Evolutionary conservation across 1,140 invertebrate genomes (phyloP).

Genomic region (Psilanteris sp.): DNA sequence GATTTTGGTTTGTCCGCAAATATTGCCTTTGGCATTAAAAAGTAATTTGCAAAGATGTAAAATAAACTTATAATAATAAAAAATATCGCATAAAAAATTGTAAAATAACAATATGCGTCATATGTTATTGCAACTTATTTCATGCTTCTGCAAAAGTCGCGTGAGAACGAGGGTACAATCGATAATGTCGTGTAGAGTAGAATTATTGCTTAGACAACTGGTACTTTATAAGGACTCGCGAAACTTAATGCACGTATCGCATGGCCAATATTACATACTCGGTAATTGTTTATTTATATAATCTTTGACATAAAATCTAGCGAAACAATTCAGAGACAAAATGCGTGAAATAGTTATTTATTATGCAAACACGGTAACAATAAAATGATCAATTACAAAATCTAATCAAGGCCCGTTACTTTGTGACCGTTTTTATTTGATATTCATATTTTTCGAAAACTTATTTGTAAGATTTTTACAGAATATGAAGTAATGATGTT

Average conservation of each 20-base stretch:
- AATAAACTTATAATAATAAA: slow-evolving; percentile 33
- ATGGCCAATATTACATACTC: slow-evolving; percentile 52
- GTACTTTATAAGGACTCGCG: slow-evolving; percentile 45
- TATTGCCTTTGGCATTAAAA: no score
- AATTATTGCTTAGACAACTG: slow-evolving; percentile 59
- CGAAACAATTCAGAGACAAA: no score
- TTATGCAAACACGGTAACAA: no score
- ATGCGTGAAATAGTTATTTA: no score
- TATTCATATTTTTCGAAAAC: background rate
- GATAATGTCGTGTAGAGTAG: slow-evolving; percentile 61
- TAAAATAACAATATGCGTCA: slow-evolving; percentile 32
- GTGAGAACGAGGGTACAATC: slow-evolving; percentile 58
- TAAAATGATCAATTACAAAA: no score
- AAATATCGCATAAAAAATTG: slow-evolving; percentile 48
- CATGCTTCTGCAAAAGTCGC: slow-evolving; percentile 51
- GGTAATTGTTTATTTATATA: no score
- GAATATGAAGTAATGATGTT: slow-evolving; percentile 13
- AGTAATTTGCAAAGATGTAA: no score
- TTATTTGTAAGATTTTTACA: background rate
- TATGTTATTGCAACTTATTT: slow-evolving; percentile 39
- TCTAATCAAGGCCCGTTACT: no score
- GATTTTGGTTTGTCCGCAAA: no score
- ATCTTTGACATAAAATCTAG: no score
- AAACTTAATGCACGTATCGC: slow-evolving; percentile 57
- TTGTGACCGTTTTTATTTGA: no score